Conservation (phyloP, 2,888 invertebrate genomes). For the Tillus elongatus region DNA sequence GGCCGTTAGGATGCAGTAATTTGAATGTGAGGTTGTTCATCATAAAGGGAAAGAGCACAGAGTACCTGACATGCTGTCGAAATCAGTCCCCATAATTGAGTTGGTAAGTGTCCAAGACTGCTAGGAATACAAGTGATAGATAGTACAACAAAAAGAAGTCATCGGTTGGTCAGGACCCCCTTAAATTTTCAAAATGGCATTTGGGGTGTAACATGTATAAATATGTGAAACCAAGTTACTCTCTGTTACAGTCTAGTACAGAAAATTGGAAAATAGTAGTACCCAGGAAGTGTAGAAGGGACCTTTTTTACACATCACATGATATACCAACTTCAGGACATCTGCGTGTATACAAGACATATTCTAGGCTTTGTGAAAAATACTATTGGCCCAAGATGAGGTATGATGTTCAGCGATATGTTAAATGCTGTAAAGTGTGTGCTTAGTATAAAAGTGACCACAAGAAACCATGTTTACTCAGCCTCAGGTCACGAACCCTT, state of each 20-base stretch:
- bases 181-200: constrained; percentile 18
- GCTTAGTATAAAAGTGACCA: constrained; percentile 18
- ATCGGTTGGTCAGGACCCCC: no score
- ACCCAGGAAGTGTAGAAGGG: constrained; percentile 11
- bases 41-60: constrained; percentile 17
- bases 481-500: constrained; percentile 8
- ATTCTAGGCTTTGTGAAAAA: constrained; percentile 8
- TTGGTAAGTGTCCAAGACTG: no score
- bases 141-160: not conserved
- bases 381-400: constrained; percentile 28
- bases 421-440: constrained; percentile 20
- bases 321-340: constrained; percentile 20
- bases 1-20: constrained; percentile 14
- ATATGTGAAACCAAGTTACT: constrained; percentile 11
- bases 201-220: constrained; percentile 20
- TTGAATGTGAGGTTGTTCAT: constrained; percentile 14
- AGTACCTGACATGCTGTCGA: constrained; percentile 17
- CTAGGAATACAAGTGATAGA: no score
- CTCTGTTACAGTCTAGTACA: no score
- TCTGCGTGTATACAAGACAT: constrained; percentile 16
- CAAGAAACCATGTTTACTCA: constrained; percentile 15
- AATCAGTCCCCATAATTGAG: constrained; percentile 12
- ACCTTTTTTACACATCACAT: constrained; percentile 19
- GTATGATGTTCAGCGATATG: constrained; percentile 19
- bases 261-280: no score